Evolutionary conservation across 1,140 invertebrate genomes (phyloP), one percentile per base, ranked within the genome.

Genomic region (Cataglyphis hispanica): DNA sequence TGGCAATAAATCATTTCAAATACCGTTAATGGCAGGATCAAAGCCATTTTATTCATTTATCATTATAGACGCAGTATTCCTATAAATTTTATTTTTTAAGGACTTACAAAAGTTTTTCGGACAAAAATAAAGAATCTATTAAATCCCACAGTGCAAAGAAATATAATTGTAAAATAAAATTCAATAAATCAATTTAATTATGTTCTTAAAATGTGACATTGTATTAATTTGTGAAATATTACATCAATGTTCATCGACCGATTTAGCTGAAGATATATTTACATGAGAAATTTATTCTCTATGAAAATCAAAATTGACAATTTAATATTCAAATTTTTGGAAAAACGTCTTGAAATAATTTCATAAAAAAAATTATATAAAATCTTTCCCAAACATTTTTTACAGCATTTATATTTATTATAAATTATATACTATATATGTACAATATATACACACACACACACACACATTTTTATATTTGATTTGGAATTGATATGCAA

Each of bases 1-100:
- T 31, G 1, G 67, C 53, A 74, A 72, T 83, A 83, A 83, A 83
- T 83, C 53, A 83, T 46, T 83, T 60, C n/a, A 13, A 70, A 53
- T 72, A 43, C 25, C 37, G 37, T 34, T 74, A 70, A 31, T n/a
- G n/a, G 13, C 19, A 69, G 7, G 11, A 70, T 81, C 50, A 72
- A 0, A 34, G 16, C 8, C 64, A 13, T 60, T 74, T 46, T 61
- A 34, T 25, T 74, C 25, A 46, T 69, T 69, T 58, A 10, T 40
- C 34, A 43, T 78, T 56, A 58, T 58, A 58, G 31, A 27, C 2
- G 25, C 16, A 19, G 60, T 31, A 7, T n/a, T 11, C 27, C 11
- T 50, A 10, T 43, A 43, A 10, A 76, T 27, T 25, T 7, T 40
- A 60, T 5, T 63, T 13, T 64, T 46, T 46, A 37, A 69, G 8